Base-by-base conservation (phyloP, 2,888 invertebrate genomes). In the Diplolepis rosae region DNA sequence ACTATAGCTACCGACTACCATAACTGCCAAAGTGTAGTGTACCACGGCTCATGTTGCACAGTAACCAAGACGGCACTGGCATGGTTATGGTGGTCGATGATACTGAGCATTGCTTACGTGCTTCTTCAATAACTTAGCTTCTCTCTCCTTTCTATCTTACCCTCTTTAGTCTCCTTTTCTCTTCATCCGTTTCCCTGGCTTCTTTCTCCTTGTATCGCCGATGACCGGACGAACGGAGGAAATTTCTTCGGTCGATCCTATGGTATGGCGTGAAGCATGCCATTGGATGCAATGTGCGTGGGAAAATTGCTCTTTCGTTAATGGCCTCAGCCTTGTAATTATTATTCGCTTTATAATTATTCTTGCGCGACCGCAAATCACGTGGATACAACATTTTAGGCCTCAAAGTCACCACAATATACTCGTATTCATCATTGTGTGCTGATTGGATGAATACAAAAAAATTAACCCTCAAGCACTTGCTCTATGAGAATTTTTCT, bases 251-350 rank as follows among this genome's bases (percentile, higher is more conserved):
- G 13, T 56, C 22, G 35, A 39, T 56, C 65, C 28, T 30, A 28
- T 50, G 51, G 51, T 30, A 28, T 50, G 51, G 51, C 39, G 50
- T 50, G 28, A 61, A 65, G 32, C 54, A 61, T 61, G 39, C 39
- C 24, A 61, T 61, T 24, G 61, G 39, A 39, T 73, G 77, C 78
- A 71, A 74, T 78, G 74, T 76, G 80, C 77, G 79, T 80, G 81
- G 78, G 80, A 79, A 78, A 75, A 39, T 35, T 56, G n/a, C 56
- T 56, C 56, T 35, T 71, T 72, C 76, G 71, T 79, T 32, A 45
- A 72, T 70, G 48, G 22, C 45, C 18, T 69, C 24, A 39, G 39
- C 71, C 45, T 56, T 32, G n/a, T 27, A 56, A 66, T 70, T 70
- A 70, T 56, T 56, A 56, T 56, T 35, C 35, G 35, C 56, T 24